Evolutionary conservation across 1,140 invertebrate genomes (phyloP).

Genomic region (Plodia interpunctella): DNA sequence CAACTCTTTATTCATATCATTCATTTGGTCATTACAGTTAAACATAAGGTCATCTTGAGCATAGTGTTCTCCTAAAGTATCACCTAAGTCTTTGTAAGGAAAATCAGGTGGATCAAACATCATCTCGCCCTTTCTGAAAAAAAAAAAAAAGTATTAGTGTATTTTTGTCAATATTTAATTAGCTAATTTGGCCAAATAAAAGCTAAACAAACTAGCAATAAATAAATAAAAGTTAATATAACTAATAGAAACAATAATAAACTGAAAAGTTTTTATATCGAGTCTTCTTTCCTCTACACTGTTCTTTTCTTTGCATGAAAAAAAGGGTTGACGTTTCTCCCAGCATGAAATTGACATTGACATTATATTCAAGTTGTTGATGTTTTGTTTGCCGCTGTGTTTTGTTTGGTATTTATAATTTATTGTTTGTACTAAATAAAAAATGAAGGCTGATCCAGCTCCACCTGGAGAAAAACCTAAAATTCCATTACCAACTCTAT

Average conservation of each 20-base stretch:
- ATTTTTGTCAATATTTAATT: too few species aligned
- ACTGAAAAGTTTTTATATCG: too few species aligned
- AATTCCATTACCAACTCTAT: conserved; percentile 84
- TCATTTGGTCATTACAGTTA: conserved; percentile 20
- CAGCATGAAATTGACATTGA: conserved; percentile 15
- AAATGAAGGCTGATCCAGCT: conserved; percentile 52
- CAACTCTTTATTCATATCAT: conserved; percentile 32
- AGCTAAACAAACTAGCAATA: too few species aligned
- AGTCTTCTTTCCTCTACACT: too few species aligned
- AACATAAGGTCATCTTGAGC: conserved; percentile 48
- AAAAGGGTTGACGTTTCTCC: too few species aligned
- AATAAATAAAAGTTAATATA: too few species aligned
- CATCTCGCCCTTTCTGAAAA: conserved; percentile 46
- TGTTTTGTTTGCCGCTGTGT: conserved; percentile 28
- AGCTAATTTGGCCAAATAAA: too few species aligned
- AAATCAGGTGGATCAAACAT: conserved; percentile 67
- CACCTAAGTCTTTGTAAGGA: conserved; percentile 56
- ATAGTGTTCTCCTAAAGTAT: conserved; percentile 44
- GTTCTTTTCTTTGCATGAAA: too few species aligned
- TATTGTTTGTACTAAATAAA: conserved; percentile 19
- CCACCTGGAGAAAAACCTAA: conserved; percentile 72
- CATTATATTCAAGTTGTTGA: conserved; percentile 18
- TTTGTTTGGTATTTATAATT: conserved; percentile 11
- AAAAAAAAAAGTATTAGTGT: conserved; percentile 11
- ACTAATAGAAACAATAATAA: too few species aligned